Evolutionary conservation across 2,797 vertebrate species (phyloP).

Genomic region (Babyrousa celebensis): DNA sequence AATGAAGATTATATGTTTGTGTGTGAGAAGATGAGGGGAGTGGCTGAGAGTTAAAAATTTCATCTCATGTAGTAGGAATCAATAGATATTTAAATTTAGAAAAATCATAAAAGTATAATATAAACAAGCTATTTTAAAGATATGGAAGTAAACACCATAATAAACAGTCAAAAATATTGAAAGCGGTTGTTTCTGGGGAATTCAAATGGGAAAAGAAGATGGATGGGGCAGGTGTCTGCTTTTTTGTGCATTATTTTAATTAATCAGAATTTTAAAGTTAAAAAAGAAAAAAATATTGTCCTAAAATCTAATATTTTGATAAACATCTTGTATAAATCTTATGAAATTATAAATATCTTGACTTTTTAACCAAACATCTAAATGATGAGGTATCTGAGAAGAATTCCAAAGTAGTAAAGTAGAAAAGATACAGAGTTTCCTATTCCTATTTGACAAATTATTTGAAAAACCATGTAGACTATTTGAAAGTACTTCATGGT

Average conservation of each 20-base stretch:
- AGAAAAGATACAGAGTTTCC: constrained; percentile 63
- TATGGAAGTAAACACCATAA: neutral
- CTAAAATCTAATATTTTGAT: constrained; percentile 37
- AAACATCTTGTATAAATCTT: constrained; percentile 45
- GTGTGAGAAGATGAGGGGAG: neutral
- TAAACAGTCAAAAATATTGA: neutral
- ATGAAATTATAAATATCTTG: constrained; percentile 50
- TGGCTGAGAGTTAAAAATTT: neutral
- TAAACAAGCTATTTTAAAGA: constrained; percentile 31
- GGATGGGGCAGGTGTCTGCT: neutral
- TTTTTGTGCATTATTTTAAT: constrained; percentile 45
- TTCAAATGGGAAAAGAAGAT: constrained; percentile 8
- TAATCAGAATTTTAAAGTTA: constrained; percentile 36
- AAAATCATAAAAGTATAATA: neutral
- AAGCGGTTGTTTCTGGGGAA: neutral
- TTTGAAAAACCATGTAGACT: constrained; percentile 25
- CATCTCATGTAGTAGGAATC: neutral
- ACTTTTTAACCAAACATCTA: constrained; percentile 43
- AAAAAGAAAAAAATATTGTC: neutral
- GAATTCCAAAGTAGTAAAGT: constrained; percentile 66
- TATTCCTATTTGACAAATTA: constrained; percentile 47
- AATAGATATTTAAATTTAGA: neutral
- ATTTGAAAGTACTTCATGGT: constrained; percentile 63
- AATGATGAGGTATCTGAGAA: constrained; percentile 64
- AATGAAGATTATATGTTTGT: neutral